A percentile compares a stretch with the other conserved stretches of the same genome.
Evolutionary conservation across 2,797 vertebrate genomes (phyloP).

Genomic region (Lagodon rhomboides): DNA sequence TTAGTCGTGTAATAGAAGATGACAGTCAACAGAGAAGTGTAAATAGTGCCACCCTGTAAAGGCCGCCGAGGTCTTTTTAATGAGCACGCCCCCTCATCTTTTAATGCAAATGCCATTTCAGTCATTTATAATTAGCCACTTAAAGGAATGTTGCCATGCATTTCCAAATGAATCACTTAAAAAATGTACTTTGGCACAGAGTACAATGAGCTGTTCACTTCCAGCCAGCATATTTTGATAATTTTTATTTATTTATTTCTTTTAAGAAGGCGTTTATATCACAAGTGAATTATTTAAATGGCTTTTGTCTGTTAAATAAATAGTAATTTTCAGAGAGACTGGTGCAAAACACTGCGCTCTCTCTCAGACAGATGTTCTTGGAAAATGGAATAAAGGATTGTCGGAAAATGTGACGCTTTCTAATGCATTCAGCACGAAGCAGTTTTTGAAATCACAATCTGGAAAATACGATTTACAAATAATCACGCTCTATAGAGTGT

Average conservation of each 20-base stretch:
- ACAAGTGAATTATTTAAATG: slow-evolving; percentile 57
- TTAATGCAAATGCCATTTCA: slow-evolving; percentile 53
- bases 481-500: slow-evolving; percentile 30
- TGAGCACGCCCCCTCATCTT: slow-evolving; percentile 43
- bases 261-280: slow-evolving; percentile 41
- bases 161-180: slow-evolving; percentile 71
- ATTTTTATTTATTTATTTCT: neutral
- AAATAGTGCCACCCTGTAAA: slow-evolving; percentile 52
- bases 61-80: slow-evolving; percentile 52
- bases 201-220: slow-evolving; percentile 65
- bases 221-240: slow-evolving; percentile 12
- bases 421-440: slow-evolving; percentile 40
- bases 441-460: slow-evolving; percentile 60
- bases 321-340: slow-evolving; percentile 14
- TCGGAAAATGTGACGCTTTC: slow-evolving; percentile 41
- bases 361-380: slow-evolving; percentile 34
- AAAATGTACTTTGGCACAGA: slow-evolving; percentile 46
- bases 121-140: slow-evolving; percentile 69
- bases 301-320: slow-evolving; percentile 17
- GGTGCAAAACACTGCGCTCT: slow-evolving; percentile 14
- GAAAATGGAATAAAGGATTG: slow-evolving; percentile 44
- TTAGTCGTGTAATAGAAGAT: slow-evolving; percentile 54
- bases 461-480: slow-evolving; percentile 61
- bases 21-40: slow-evolving; percentile 52
- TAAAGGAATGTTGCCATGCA: slow-evolving; percentile 51